Evolutionary conservation across 1,140 invertebrate species (phyloP), one percentile per base, ranked within the genome.

Genomic region (Philotrypesis tridentata): DNA sequence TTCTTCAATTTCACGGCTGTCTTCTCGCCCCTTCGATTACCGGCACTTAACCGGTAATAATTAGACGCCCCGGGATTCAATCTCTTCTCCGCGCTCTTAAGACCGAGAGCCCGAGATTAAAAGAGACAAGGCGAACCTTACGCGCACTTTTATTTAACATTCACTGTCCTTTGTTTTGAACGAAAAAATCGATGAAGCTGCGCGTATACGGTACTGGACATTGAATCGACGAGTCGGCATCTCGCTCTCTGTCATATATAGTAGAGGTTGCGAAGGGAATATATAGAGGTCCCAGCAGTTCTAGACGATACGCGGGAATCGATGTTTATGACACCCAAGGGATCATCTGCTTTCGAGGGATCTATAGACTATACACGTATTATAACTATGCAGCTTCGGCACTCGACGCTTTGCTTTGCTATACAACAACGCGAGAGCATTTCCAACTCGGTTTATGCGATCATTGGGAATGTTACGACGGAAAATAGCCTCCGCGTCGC

Each of bases 1-100:
- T 82, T 82, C 80, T 82, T 84, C 80, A 76, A 82, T 82, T 84
- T 84, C 65, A 79, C 74, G 77, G 76, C 76, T 82, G 55, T 79
- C 80, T 79, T 70, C 67, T 72, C 63, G n/a, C 68, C 73, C 67
- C 80, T 82, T 84, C 80, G 80, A 81, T 84, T 76, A 79, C 83
- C 80, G 76, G 70, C 76, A 83, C 82, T 83, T 83, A 83, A 74
- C 68, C 70, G 25, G 76, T 68, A 79, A 83, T 83, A 79, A 83
- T 83, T 83, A 83, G 76, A 83, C 74, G 43, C 75, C 76, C 67
- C 61, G 55, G 31, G 73, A 71, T 76, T 82, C 67, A 74, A 77
- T 77, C 67, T 25, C 61, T 48, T 31, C 37, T 31, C 43, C 21
- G n/a, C 31, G 43, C 27, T 37, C 11, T 48, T 61, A 29, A 81